Conservation (phyloP, 2,888 invertebrate species). For the Bedellia somnulentella region DNA sequence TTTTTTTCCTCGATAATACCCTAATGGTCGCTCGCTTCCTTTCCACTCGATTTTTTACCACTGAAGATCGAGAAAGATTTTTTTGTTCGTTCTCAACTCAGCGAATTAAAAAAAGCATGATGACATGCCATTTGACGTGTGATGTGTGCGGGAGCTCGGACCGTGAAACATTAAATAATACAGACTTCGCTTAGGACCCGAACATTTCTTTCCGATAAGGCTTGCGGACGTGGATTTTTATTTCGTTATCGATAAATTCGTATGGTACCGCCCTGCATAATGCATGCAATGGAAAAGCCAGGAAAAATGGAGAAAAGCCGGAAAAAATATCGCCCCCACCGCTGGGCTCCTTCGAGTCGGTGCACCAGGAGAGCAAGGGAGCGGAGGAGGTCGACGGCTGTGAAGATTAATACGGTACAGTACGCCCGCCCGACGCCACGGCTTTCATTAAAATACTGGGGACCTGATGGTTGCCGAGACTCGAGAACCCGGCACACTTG, state of each 20-base stretch:
- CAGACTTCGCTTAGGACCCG: neutral
- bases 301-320: slow-evolving; percentile 37
- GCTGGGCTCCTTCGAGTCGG: slow-evolving; percentile 37
- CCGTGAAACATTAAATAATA: too few species aligned
- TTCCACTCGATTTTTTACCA: slow-evolving; percentile 44
- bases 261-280: slow-evolving; percentile 38
- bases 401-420: slow-evolving; percentile 54
- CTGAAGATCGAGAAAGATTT: slow-evolving; percentile 53
- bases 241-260: slow-evolving; percentile 46
- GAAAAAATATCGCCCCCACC: slow-evolving; percentile 34
- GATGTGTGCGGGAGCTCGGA: too few species aligned
- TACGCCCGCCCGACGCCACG: slow-evolving; percentile 45
- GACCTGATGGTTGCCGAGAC: too few species aligned
- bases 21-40: slow-evolving; percentile 59
- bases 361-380: slow-evolving; percentile 45
- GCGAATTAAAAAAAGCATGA: too few species aligned
- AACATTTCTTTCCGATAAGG: slow-evolving; percentile 8
- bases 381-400: slow-evolving; percentile 31
- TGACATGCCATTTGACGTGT: too few species aligned
- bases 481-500: too few species aligned
- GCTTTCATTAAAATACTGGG: slow-evolving; percentile 51
- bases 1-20: slow-evolving; percentile 54
- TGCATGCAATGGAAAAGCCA: slow-evolving; percentile 39
- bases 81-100: too few species aligned
- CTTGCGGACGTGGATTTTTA: too few species aligned